phyloP scores from a whole-genome alignment of 2,113 vertebrate genomes.

The Aldabrachelys gigantea region DNA sequence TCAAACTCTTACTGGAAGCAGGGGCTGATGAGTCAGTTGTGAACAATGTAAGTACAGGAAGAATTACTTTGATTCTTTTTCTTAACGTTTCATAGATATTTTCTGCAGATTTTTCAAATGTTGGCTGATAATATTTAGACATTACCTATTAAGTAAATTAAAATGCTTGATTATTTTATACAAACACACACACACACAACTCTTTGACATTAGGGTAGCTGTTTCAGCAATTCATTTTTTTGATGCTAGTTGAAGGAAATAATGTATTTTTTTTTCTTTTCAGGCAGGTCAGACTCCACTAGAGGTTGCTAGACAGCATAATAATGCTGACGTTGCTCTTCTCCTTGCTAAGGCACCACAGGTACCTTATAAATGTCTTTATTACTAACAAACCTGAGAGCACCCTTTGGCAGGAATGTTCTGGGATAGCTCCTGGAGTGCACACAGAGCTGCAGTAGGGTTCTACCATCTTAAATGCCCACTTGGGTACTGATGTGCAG shows the following conservation, averaged over 20 bases:
- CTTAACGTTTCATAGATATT: not conserved
- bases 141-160: not conserved
- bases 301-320: constrained; percentile 91
- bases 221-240: not conserved
- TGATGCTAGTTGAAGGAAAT: constrained; percentile 19
- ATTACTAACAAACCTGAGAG: not conserved
- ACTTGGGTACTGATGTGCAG: not conserved
- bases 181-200: not conserved
- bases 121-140: not conserved
- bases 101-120: not conserved
- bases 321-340: constrained; percentile 93
- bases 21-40: constrained; percentile 87
- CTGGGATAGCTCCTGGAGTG: not conserved
- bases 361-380: constrained; percentile 72
- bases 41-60: constrained; percentile 86
- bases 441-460: not conserved
- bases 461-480: not conserved
- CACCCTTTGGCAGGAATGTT: not conserved
- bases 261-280: not conserved
- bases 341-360: constrained; percentile 95
- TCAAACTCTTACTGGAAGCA: constrained; percentile 91
- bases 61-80: not conserved
- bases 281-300: constrained; percentile 92
- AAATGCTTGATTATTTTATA: not conserved
- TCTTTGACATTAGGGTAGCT: not conserved